These are phyloP conservation scores for Mustelus asterias DNA, from an alignment of 2,113 vertebrate species.

Conservation along the genomic window DNA sequence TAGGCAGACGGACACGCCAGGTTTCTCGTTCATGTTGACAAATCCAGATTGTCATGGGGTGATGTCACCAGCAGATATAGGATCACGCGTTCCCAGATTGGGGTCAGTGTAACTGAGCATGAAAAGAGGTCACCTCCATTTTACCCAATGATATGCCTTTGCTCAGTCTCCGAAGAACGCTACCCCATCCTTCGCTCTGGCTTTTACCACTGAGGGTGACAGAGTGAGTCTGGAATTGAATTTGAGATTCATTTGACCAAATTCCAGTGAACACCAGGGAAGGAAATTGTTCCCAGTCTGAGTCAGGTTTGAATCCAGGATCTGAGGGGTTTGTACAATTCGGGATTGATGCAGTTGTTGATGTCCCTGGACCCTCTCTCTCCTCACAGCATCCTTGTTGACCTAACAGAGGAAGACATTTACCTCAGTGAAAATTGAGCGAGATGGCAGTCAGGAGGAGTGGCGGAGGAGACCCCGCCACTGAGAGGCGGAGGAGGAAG, in stretches of 20 bases:
- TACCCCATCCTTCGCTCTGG: neutral
- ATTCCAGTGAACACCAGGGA: neutral
- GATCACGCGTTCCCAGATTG: neutral
- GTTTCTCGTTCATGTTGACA: neutral
- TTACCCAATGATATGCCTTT: neutral
- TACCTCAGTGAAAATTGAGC: neutral
- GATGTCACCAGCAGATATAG: neutral
- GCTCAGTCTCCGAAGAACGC: neutral
- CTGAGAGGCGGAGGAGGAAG: neutral
- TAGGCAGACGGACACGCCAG: neutral
- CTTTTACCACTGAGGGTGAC: neutral
- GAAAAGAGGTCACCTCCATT: neutral
- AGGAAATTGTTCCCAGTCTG: neutral
- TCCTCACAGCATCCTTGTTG: neutral
- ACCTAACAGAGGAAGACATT: neutral
- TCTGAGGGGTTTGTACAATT: neutral
- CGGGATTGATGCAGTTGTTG: neutral
- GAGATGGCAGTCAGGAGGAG: neutral
- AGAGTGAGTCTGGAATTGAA: neutral
- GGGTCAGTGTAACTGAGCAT: neutral
- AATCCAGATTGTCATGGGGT: neutral
- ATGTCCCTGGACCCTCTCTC: neutral
- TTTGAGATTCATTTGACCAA: neutral
- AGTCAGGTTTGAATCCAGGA: neutral
- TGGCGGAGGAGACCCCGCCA: neutral